Percentiles rank a stretch among this genome's conserved stretches.
Conservation (phyloP, 2,888 invertebrate species). For the Ptychoptera contaminata region DNA sequence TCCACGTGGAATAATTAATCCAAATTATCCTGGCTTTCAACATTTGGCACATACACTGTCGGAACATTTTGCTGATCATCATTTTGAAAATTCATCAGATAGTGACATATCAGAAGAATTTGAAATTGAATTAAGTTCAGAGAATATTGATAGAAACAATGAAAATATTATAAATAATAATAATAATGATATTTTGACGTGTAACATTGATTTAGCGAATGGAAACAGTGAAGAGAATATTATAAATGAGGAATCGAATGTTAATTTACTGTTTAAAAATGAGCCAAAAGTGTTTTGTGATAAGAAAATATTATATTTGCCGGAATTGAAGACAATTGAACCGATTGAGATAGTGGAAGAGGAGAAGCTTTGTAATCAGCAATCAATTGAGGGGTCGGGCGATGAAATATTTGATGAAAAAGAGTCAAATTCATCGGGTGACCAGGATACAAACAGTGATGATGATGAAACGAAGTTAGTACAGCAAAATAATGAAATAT, state of each 20-base stretch:
- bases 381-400: not conserved
- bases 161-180: conserved; percentile 5
- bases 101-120: conserved; percentile 25
- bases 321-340: not conserved
- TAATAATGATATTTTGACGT: not conserved
- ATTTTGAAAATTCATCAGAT: conserved; percentile 25
- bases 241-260: conserved; percentile 5
- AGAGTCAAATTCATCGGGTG: too few species aligned
- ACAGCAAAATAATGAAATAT: too few species aligned
- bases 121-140: conserved; percentile 22
- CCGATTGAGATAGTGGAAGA: not conserved
- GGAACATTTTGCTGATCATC: conserved; percentile 23
- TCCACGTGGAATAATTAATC: conserved; percentile 62
- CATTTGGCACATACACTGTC: conserved; percentile 59
- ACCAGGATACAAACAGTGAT: too few species aligned
- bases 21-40: conserved; percentile 72
- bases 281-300: conserved; percentile 9
- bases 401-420: not conserved
- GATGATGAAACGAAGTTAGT: too few species aligned
- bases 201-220: not conserved
- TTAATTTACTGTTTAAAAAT: conserved; percentile 7
- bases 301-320: conserved; percentile 3
- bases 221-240: not conserved
- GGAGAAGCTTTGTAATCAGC: not conserved
- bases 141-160: conserved; percentile 14